Percentiles rank a stretch among this genome's conserved stretches.
Conservation (phyloP, 2,797 vertebrate species). For the Hapalemur alaotrensis region DNA sequence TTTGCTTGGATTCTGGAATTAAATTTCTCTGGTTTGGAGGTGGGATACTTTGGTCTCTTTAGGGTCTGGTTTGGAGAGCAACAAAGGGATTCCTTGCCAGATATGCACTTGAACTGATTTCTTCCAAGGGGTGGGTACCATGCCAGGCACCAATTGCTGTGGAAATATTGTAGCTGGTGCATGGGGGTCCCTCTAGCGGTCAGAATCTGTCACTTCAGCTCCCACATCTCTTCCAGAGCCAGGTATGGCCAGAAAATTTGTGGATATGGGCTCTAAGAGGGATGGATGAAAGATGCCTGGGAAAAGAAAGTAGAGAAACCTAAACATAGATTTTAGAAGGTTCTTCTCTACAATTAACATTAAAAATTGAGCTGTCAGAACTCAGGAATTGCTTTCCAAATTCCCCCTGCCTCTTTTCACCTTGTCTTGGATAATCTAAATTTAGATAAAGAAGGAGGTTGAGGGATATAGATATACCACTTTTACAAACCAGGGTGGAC, state of each 20-base stretch:
- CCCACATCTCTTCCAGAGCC: not conserved
- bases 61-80: not conserved
- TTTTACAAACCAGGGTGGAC: not conserved
- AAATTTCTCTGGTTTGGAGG: not conserved
- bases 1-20: conserved; percentile 22
- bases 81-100: conserved; percentile 30
- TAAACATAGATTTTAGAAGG: not conserved
- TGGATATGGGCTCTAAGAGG: not conserved
- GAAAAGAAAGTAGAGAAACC: not conserved
- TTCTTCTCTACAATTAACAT: not conserved
- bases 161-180: conserved; percentile 26
- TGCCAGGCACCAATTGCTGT: not conserved
- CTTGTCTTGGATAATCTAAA: not conserved
- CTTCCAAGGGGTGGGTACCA: not conserved
- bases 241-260: not conserved
- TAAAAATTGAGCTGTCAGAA: not conserved
- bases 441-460: not conserved
- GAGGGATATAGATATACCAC: not conserved
- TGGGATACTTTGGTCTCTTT: not conserved
- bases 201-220: not conserved
- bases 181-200: conserved; percentile 72
- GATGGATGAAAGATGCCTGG: not conserved
- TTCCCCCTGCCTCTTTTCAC: not conserved
- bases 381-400: not conserved
- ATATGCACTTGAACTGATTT: conserved; percentile 45